Evolutionary conservation across 2,797 vertebrate genomes (phyloP), one percentile per base, ranked within the genome.

Genomic region (Artibeus lituratus): DNA sequence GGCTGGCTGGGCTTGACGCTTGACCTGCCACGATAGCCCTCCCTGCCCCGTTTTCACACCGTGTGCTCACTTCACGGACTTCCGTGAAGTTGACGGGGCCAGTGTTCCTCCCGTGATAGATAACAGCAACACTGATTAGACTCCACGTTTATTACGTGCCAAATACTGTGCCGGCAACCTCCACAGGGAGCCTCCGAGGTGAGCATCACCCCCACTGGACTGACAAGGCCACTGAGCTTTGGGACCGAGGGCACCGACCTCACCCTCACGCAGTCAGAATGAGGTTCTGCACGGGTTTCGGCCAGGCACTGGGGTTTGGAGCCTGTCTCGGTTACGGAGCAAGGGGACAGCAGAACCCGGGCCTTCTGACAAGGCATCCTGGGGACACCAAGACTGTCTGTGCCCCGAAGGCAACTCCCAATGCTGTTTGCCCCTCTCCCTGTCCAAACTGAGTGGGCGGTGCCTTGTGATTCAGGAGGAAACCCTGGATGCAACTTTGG

Each of bases 241-340:
- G 55, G 35, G 35, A n/a, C 65, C 21, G 1, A 3, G 16, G 39
- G n/a, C 2, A 10, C 21, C 29, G 19, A 14, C 62, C 16, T 5
- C 18, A 59, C 57, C 10, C 14, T 14, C 1, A 1, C 6, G 19
- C 1, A 29, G 44, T 15, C 37, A 53, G 85, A 55, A 70, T 19
- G 10, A 53, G 8, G 19, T 1, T 11, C 47, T 9, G 24, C 18
- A 6, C 0, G 65, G 49, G 57, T n/a, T 59, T 16, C 1, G 15
- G 32, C 15, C 10, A 26, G 5, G 14, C 2, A 0, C 6, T 21
- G 3, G 47, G 26, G 7, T 24, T 39, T 24, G 9, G n/a, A 35
- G 21, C 5, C 6, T 82, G 51, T 49, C 37, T 10, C 4, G 2
- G 72, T 39, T 53, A 12, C 55, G 10, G 70, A 77, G 78, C 24